These are phyloP conservation scores for Cepaea nemoralis DNA, from an alignment of 1,140 invertebrate genomes.

Conservation along the genomic window DNA sequence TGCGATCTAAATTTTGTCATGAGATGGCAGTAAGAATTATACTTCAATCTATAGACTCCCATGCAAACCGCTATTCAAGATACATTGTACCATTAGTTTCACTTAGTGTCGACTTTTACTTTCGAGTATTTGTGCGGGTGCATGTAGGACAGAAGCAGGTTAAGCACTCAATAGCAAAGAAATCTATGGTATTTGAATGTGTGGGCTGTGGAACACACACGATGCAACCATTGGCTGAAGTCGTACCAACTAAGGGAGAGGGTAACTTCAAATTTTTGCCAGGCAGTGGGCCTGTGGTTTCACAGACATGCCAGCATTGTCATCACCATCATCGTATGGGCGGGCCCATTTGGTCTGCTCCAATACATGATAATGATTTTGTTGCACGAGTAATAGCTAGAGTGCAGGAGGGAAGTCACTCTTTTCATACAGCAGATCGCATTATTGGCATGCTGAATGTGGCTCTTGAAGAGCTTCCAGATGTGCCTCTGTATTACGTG, in stretches of 20 bases:
- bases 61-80: constrained; percentile 92
- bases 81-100: constrained; percentile 93
- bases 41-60: constrained; percentile 88
- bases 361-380: constrained; percentile 86
- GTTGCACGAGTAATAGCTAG: constrained; percentile 81
- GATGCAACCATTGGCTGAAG: constrained; percentile 83
- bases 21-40: constrained; percentile 96
- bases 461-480: constrained; percentile 80
- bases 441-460: constrained; percentile 78
- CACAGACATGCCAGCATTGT: constrained; percentile 83
- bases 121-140: constrained; percentile 92
- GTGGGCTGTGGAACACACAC: constrained; percentile 85
- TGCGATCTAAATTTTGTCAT: constrained; percentile 91
- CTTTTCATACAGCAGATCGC: constrained; percentile 79
- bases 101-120: constrained; percentile 96
- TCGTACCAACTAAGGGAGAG: constrained; percentile 67
- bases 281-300: constrained; percentile 79
- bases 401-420: constrained; percentile 60
- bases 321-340: constrained; percentile 83
- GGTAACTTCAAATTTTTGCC: constrained; percentile 77
- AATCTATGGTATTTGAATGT: constrained; percentile 89
- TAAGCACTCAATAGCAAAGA: constrained; percentile 83
- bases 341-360: constrained; percentile 93
- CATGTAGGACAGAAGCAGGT: constrained; percentile 84
- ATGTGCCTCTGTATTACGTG: constrained; percentile 90